phyloP scores from a whole-genome alignment of 2,113 vertebrate genomes.

The Pituophis catenifer region DNA sequence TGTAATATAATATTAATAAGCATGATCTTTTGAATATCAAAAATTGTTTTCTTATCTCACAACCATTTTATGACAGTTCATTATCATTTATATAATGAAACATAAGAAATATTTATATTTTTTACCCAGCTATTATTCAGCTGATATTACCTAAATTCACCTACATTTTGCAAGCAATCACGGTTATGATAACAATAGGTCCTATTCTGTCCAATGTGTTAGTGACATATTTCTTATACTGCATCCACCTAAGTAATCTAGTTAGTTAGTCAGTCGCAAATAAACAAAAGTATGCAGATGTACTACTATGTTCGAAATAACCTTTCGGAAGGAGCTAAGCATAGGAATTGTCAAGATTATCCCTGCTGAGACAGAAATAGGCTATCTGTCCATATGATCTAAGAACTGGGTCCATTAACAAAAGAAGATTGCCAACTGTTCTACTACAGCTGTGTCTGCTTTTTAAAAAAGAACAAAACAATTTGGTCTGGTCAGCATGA shows the following conservation, averaged over 20 bases:
- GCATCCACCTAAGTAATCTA: background rate
- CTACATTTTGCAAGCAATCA: background rate
- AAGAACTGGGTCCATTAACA: slow-evolving; percentile 14
- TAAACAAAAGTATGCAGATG: slow-evolving; percentile 13
- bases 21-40: background rate
- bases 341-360: slow-evolving; percentile 9
- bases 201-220: background rate
- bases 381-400: accelerated
- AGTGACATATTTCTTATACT: background rate
- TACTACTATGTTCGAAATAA: background rate
- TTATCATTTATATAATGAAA: background rate
- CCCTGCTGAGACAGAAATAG: slow-evolving; percentile 10
- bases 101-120: background rate
- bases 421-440: slow-evolving; percentile 20
- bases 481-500: background rate
- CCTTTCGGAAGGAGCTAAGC: slow-evolving; percentile 2
- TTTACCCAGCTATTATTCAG: background rate
- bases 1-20: background rate
- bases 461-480: background rate
- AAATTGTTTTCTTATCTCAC: background rate
- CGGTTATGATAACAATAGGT: background rate
- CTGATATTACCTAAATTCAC: background rate
- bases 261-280: background rate
- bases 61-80: background rate
- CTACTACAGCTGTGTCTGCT: slow-evolving; percentile 37